phyloP scores from a whole-genome alignment of 2,113 vertebrate genomes.

The Orycteropus afer region DNA sequence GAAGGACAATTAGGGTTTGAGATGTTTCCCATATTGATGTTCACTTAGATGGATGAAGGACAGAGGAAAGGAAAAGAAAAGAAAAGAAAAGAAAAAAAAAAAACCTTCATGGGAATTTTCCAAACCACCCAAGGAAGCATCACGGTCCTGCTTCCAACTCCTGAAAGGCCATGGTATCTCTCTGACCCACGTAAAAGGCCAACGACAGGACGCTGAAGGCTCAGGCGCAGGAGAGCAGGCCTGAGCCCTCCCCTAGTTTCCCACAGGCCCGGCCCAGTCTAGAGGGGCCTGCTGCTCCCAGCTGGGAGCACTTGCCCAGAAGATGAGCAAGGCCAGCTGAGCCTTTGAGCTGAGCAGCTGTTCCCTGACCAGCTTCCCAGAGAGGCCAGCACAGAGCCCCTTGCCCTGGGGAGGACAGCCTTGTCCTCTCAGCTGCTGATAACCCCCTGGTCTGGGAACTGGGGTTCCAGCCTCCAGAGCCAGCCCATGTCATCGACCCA shows the following conservation, averaged over 20 bases:
- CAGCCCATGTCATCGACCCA: background rate
- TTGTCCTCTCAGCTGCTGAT: too few relatives aligned
- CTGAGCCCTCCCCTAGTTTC: background rate
- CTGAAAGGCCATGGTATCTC: background rate
- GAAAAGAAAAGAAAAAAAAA: background rate
- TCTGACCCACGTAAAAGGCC: background rate
- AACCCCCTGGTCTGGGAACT: background rate
- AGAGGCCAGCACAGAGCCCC: background rate
- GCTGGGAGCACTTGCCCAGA: background rate
- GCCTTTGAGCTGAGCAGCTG: background rate
- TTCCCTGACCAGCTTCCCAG: background rate
- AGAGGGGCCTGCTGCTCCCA: background rate
- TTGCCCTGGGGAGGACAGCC: background rate
- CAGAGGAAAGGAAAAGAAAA: too few relatives aligned
- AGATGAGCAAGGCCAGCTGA: background rate
- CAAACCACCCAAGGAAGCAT: background rate
- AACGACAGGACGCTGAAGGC: background rate
- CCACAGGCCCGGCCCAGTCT: background rate
- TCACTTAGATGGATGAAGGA: background rate
- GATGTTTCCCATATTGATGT: background rate
- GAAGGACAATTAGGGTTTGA: background rate
- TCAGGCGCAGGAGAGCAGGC: background rate
- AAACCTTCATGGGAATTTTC: background rate
- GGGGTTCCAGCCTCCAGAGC: background rate
- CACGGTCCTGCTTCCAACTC: conserved; percentile 40